These are phyloP conservation scores for Leptonema lineaticorne DNA, from an alignment of 1,140 invertebrate genomes.

Conservation along the genomic window DNA sequence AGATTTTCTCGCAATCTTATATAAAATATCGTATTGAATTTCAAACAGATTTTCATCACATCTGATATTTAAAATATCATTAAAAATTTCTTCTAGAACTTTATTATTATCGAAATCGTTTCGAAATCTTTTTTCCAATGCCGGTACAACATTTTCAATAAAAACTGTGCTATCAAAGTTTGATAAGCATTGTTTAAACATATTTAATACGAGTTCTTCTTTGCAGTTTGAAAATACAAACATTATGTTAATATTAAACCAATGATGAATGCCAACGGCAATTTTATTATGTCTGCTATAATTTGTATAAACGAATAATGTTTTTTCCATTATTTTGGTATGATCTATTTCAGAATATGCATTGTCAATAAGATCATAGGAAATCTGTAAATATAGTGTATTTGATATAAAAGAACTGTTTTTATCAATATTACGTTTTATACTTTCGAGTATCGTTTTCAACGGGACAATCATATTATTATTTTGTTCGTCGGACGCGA, in stretches of 20 bases:
- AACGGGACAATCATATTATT: neutral
- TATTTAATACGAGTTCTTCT: constrained; percentile 8
- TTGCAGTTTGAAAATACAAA: constrained; percentile 22
- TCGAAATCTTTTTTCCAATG: constrained; percentile 21
- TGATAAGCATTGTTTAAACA: constrained; percentile 18
- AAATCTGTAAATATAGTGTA: constrained; percentile 28
- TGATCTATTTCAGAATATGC: neutral
- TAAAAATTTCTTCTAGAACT: neutral
- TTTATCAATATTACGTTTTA: neutral
- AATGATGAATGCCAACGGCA: constrained; percentile 27
- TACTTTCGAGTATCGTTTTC: too few species aligned
- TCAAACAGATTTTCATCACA: neutral
- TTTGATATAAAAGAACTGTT: constrained; percentile 26
- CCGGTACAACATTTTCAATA: constrained; percentile 5
- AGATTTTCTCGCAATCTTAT: neutral
- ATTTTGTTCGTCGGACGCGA: neutral
- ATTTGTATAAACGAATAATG: neutral
- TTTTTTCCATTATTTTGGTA: too few species aligned
- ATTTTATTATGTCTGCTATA: constrained; percentile 2
- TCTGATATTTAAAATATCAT: neutral
- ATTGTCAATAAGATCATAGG: neutral
- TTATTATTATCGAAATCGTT: neutral
- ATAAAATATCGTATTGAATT: neutral
- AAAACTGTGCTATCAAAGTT: constrained; percentile 16
- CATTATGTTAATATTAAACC: constrained; percentile 19